Base-by-base conservation (phyloP, 2,113 vertebrate genomes). In the Promerops cafer region DNA sequence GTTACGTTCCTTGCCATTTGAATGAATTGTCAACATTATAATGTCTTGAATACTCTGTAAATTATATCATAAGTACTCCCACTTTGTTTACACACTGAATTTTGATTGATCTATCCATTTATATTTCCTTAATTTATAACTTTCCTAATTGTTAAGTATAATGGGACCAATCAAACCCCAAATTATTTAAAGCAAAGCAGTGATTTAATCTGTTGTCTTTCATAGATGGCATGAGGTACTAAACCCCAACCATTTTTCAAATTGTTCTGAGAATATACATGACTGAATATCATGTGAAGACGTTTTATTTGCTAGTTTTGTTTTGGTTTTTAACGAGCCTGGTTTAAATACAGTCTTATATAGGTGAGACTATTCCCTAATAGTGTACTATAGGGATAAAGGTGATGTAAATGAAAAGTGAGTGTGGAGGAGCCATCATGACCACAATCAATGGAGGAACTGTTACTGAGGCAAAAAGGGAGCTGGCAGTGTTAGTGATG, bases 1-100 rank as follows among this genome's bases (percentile, higher is more conserved):
- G 44, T 83, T 79, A 56, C 24, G 18, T 35, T 74, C 33, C 74
- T 94, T 94, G 79, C 33, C 71, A 90, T 78, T 45, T 86, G 64
- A 88, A 75, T 86, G 65, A 91, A 72, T 90, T 91, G 59, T 76
- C 40, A 60, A 37, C 8, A 45, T 79, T 64, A 74, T 60, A 89
- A 81, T 70, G n/a, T 65, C 61, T 72, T 63, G 49, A 77, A 37
- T 91, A 33, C 23, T 59, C 56, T 68, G 39, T 69, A 84, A 94
- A 65, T 90, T 94, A 83, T 40, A 66, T 31, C 40, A 52, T 33
- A 68, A 56, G 16, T 71, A 63, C 63, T 83, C 50, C 80, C 42
- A 78, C 49, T 65, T 89, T 69, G 35, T 95, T 87, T 93, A 71
- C 83, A 26, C 28, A 52, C n/a, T 84, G 53, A 63, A 27, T 87